Evolutionary conservation across 2,888 invertebrate species (phyloP), one percentile per base, ranked within the genome.

Genomic region (Blera fallax): DNA sequence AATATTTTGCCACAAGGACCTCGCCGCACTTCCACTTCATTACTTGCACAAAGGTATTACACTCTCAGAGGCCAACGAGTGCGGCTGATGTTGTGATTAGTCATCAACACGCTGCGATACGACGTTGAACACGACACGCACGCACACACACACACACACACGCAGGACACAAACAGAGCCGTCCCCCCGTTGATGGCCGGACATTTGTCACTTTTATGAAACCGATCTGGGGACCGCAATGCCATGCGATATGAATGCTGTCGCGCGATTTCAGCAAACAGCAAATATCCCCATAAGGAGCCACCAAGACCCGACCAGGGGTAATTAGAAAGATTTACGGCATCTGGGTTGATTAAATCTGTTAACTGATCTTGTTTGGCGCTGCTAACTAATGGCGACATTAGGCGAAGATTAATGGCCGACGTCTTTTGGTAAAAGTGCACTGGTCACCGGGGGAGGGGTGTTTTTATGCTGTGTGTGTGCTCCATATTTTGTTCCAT

Each of bases 141-240:
- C 54, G 29, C 29, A 54, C 52, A 54, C n/a, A 69, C 32, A 69
- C 1, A 34, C 43, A n/a, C n/a, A n/a, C n/a, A n/a, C n/a, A n/a
- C n/a, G n/a, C 64, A 45, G 32, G 37, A 43, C 58, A 50, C 37
- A 60, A 52, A 56, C 56, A 52, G 37, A 50, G 34, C 64, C 76
- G 72, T 81, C 60, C 81, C 60, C 69, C 34, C 58, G 60, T 77
- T 85, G 81, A 85, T 85, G 85, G 72, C 48, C 40, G 76, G 76
- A 77, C 81, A 85, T 85, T 85, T 81, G 85, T 85, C 85, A 85
- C 85, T 85, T 85, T 85, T 85, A 85, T 85, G 81, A 77, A 85
- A 85, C 43, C 85, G 81, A 85, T 85, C 81, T 56, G 64, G 32
- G 58, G 65, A 69, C 74, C 48, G 60, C 29, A 60, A 32, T 52